Conservation (phyloP, 2,888 invertebrate genomes). For the Caenorhabditis japonica region DNA sequence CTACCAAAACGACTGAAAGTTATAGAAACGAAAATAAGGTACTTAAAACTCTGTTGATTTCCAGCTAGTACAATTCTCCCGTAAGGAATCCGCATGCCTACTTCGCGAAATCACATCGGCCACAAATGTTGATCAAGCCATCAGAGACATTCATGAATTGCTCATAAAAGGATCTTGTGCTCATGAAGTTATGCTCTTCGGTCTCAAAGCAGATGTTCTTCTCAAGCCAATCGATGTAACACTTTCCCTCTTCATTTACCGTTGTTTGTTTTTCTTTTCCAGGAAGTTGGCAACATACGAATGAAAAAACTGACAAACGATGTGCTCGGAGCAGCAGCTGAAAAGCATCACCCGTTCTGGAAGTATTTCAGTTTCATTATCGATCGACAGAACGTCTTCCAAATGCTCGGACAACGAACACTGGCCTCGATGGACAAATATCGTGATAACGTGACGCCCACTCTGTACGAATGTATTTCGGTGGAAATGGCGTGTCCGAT, state of each 20-base stretch:
- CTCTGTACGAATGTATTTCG: slow-evolving; percentile 41
- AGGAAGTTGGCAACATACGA: slow-evolving; percentile 44
- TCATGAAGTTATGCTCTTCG: slow-evolving; percentile 40
- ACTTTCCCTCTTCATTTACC: too few relatives aligned
- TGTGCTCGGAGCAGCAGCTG: slow-evolving; percentile 32
- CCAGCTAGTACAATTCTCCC: slow-evolving; percentile 45
- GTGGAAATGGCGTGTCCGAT: slow-evolving; percentile 41
- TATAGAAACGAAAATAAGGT: background rate
- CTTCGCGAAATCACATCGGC: slow-evolving; percentile 40
- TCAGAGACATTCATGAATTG: slow-evolving; percentile 46
- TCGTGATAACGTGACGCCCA: slow-evolving; percentile 22
- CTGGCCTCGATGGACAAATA: background rate
- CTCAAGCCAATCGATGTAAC: slow-evolving; percentile 43
- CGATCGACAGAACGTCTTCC: slow-evolving; percentile 43
- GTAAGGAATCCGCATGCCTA: slow-evolving; percentile 48
- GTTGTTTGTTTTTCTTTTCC: background rate
- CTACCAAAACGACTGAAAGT: background rate
- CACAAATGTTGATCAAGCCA: slow-evolving; percentile 52
- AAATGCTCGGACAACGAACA: slow-evolving; percentile 28
- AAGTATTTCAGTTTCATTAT: slow-evolving; percentile 43
- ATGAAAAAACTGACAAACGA: slow-evolving; percentile 46
- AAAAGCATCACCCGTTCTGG: slow-evolving; percentile 52
- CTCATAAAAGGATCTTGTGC: slow-evolving; percentile 38
- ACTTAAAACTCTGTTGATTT: background rate
- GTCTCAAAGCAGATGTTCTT: slow-evolving; percentile 37